Evolutionary conservation across 2,797 vertebrate genomes (phyloP).

Genomic region (Anguilla anguilla): DNA sequence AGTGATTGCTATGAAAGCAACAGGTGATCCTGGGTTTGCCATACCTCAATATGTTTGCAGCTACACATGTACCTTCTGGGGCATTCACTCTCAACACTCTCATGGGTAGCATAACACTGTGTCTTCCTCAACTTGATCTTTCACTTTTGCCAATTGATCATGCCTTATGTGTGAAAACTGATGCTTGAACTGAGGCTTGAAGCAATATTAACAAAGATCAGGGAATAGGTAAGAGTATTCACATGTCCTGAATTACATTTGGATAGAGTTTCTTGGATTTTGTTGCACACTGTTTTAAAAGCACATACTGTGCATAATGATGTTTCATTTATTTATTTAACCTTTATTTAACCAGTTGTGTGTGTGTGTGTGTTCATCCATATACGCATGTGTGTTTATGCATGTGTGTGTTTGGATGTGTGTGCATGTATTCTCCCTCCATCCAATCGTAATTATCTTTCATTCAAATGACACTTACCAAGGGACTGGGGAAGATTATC

Average conservation of each 20-base stretch:
- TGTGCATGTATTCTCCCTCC: neutral
- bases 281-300: slow-evolving; percentile 16
- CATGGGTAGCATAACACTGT: slow-evolving; percentile 51
- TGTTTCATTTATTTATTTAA: neutral
- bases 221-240: slow-evolving; percentile 33
- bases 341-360: neutral
- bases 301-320: slow-evolving; percentile 16
- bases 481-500: neutral
- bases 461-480: neutral
- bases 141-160: slow-evolving; percentile 62
- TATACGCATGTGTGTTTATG: slow-evolving; percentile 27
- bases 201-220: slow-evolving; percentile 54
- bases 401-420: neutral
- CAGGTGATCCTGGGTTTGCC: neutral
- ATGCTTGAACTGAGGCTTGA: slow-evolving; percentile 44
- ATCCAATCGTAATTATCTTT: neutral
- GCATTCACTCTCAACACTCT: slow-evolving; percentile 27
- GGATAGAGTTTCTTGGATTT: slow-evolving; percentile 21
- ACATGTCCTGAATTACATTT: slow-evolving; percentile 20
- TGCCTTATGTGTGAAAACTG: slow-evolving; percentile 46
- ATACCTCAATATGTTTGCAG: slow-evolving; percentile 34
- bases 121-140: slow-evolving; percentile 45
- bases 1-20: too few relatives aligned
- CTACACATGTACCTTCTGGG: slow-evolving; percentile 25
- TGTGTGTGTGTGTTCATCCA: neutral